Base-by-base conservation (phyloP, 2,113 vertebrate species). In the Serilophus lunatus region DNA sequence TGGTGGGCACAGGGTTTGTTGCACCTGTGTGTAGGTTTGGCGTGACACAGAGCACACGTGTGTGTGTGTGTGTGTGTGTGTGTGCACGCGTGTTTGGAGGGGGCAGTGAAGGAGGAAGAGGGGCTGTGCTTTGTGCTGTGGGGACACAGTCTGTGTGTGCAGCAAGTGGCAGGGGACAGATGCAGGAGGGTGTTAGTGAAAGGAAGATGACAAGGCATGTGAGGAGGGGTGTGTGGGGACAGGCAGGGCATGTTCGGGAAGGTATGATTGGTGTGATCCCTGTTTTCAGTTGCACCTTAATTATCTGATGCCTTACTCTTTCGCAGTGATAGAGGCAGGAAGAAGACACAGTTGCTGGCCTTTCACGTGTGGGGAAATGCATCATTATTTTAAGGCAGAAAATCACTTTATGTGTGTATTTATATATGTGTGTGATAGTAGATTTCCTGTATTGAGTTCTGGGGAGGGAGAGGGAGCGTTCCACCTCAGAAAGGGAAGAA, bases 1-100 rank as follows among this genome's bases (percentile, higher is more conserved):
- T 35, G 59, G 28, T 9, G 9, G 49, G 22, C 44, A 28, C 0
- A 6, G 19, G 78, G 22, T 79, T 65, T 80, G 13, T 44, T 50
- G 38, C 20, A 6, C 53, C 47, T 36, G 33, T 51, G 0, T 13
- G 10, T 35, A 8, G 60, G 75, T 38, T 33, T 0, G 1, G 35
- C 24, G 36, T 13, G 31, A 45, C 19, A 23, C 1, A 12, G 81
- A 40, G 40, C 1, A 5, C 25, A 1, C 6, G 17, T 38, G 15
- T 38, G 53, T 28, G n/a, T n/a, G 17, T 38, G 15, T 38, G 53
- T 28, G 17, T 38, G 15, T 38, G 53, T 28, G 17, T 38, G 15
- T 38, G 53, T 28, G 40, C 1, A 5, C 25, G 1, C 6, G 17
- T 38, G 15, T 38, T 49, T 28, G 53, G 51, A 91, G 63, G 59